Conservation (phyloP, 2,113 vertebrate genomes). For the Rhea pennata region DNA sequence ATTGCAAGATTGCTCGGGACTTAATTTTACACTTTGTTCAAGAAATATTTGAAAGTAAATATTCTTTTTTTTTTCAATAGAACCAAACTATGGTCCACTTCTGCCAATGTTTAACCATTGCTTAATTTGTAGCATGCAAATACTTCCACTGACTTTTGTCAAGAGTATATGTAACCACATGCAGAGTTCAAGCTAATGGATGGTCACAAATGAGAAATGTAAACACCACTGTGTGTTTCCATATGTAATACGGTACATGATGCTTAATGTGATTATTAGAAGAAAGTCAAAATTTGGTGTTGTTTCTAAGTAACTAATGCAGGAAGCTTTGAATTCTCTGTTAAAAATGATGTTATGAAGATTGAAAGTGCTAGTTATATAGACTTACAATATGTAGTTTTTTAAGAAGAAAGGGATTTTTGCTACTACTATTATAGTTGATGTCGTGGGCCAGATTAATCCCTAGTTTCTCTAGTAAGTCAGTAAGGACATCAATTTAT, state of each 20-base stretch:
- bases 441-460: slow-evolving; percentile 42
- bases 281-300: neutral
- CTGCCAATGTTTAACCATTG: neutral
- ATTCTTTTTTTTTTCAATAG: neutral
- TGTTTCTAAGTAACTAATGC: neutral
- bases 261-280: neutral
- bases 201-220: neutral
- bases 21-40: neutral
- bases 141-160: neutral
- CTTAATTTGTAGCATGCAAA: neutral
- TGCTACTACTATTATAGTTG: slow-evolving; percentile 7
- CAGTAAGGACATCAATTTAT: neutral
- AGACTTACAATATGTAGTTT: neutral
- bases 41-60: neutral
- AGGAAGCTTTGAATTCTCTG: neutral
- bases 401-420: neutral
- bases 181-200: neutral
- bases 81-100: neutral
- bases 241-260: neutral
- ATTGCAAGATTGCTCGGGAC: neutral
- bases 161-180: neutral
- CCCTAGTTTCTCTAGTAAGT: slow-evolving; percentile 23
- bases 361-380: neutral
- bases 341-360: neutral
- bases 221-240: neutral